Percentiles rank a stretch among this genome's conserved stretches.
phyloP scores from a whole-genome alignment of 2,888 invertebrate species.

The Teleogryllus oceanicus region DNA sequence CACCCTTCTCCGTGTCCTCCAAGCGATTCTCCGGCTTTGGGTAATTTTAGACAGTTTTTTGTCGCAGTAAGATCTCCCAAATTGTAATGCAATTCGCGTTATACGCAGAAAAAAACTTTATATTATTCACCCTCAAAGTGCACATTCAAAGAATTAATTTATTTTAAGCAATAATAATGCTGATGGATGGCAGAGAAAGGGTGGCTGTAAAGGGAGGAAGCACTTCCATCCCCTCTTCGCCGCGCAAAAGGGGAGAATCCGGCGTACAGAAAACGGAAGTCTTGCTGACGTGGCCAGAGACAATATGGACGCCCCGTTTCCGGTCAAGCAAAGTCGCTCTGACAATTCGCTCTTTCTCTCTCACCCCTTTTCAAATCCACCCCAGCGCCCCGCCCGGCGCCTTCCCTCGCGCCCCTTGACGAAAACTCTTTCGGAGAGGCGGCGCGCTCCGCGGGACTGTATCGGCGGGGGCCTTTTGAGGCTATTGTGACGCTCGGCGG shows the following conservation, averaged over 20 bases:
- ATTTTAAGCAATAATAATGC: not conserved
- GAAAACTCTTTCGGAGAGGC: not conserved
- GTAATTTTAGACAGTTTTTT: too few species aligned
- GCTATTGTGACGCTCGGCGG: not conserved
- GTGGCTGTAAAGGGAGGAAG: not conserved
- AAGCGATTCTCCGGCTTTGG: too few species aligned
- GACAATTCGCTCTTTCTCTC: constrained; percentile 6
- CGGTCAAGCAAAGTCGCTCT: constrained; percentile 11
- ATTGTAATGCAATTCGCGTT: too few species aligned
- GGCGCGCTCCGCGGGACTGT: not conserved
- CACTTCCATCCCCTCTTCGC: not conserved
- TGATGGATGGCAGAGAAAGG: not conserved
- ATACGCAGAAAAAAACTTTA: not conserved
- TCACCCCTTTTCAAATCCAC: not conserved
- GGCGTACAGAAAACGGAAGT: constrained; percentile 11
- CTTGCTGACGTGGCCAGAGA: constrained; percentile 10
- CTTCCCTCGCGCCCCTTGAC: constrained; percentile 7
- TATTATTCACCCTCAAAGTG: not conserved
- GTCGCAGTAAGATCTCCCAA: too few species aligned
- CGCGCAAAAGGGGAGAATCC: not conserved
- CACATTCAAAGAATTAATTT: not conserved
- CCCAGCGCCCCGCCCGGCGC: not conserved
- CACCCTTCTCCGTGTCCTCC: too few species aligned
- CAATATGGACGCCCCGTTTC: constrained; percentile 6
- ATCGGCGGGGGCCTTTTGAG: not conserved